Percentiles rank a stretch among this genome's conserved stretches.
Evolutionary conservation across 2,888 invertebrate species (phyloP).

Genomic region (Lithosia quadra): DNA sequence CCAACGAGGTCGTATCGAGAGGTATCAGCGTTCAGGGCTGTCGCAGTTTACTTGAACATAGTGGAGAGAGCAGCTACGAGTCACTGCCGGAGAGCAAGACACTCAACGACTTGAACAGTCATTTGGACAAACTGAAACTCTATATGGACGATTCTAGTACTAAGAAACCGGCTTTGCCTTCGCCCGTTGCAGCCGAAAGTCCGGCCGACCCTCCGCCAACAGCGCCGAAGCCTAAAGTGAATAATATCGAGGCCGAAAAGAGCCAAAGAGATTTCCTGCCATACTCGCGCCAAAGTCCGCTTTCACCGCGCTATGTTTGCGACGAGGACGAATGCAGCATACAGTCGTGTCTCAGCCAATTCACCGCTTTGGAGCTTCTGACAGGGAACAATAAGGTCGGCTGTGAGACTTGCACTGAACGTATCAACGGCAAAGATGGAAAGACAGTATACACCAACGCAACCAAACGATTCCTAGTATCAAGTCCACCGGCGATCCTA

Average conservation of each 20-base stretch:
- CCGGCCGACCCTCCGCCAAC: conserved; percentile 58
- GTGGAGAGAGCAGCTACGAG: conserved; percentile 75
- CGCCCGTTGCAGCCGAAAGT: conserved; percentile 61
- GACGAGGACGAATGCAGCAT: conserved; percentile 94
- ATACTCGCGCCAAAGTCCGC: conserved; percentile 78
- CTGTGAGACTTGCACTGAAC: conserved; percentile 95
- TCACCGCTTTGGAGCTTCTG: conserved; percentile 96
- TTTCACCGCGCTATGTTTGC: conserved; percentile 90
- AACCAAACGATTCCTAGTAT: conserved; percentile 94
- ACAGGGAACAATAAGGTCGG: conserved; percentile 97
- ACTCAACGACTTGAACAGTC: conserved; percentile 66
- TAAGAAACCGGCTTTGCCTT: conserved; percentile 62
- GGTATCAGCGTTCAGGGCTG: conserved; percentile 79
- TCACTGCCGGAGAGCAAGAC: conserved; percentile 66
- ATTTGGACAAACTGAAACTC: conserved; percentile 74
- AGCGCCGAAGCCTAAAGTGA: conserved; percentile 65
- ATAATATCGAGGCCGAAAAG: conserved; percentile 70
- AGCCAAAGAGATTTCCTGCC: conserved; percentile 68
- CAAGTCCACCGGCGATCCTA: conserved; percentile 96
- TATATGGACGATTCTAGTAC: conserved; percentile 65
- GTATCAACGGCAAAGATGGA: conserved; percentile 89
- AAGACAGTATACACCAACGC: conserved; percentile 93
- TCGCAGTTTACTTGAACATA: conserved; percentile 73
- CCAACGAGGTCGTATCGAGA: conserved; percentile 76
- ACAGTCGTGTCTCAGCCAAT: conserved; percentile 96